Evolutionary conservation across 2,113 vertebrate species (phyloP).

Genomic region (Pedetes capensis): DNA sequence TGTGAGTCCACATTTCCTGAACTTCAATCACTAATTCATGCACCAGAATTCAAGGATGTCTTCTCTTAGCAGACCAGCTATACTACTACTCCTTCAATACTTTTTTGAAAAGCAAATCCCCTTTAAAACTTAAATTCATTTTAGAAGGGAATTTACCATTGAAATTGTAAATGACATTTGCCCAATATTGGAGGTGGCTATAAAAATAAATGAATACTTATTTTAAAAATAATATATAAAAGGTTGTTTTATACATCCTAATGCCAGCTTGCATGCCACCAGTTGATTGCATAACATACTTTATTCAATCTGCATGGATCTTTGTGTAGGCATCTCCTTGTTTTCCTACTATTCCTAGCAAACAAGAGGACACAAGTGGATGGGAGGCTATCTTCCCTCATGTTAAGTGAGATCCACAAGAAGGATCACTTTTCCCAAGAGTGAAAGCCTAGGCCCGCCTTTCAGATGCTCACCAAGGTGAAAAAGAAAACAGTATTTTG

Average conservation of each 20-base stretch:
- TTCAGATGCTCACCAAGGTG: conserved; percentile 70
- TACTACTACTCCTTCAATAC: neutral
- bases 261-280: neutral
- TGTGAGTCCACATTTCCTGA: neutral
- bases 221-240: neutral
- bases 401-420: conserved; percentile 30
- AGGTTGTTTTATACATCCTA: neutral
- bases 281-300: neutral
- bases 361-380: neutral
- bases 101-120: neutral
- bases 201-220: neutral
- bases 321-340: neutral
- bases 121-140: conserved; percentile 11
- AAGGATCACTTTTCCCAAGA: conserved; percentile 61
- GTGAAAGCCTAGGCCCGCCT: conserved; percentile 52
- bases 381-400: neutral
- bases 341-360: neutral
- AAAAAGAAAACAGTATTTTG: conserved; percentile 62
- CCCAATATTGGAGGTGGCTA: neutral
- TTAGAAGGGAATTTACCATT: conserved; percentile 19
- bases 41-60: neutral
- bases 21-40: neutral
- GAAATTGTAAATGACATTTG: conserved; percentile 3
- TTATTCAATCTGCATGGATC: neutral
- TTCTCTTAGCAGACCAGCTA: neutral